These are phyloP conservation scores for Halcyon chelicuti DNA, from an alignment of 2,797 vertebrate genomes.

Conservation along the genomic window DNA sequence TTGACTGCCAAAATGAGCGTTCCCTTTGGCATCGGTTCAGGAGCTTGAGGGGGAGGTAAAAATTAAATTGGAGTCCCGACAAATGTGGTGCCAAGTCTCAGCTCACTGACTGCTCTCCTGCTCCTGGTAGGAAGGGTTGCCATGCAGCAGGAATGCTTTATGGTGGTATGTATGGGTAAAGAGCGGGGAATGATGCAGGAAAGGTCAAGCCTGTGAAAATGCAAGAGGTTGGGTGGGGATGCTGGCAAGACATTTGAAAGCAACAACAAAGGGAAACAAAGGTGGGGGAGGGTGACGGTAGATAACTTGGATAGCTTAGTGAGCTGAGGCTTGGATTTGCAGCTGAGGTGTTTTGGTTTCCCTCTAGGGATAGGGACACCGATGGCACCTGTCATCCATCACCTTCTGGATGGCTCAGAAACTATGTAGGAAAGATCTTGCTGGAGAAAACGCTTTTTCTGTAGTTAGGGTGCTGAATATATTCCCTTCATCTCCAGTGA, in stretches of 20 bases:
- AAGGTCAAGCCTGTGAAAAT: not conserved
- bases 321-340: not conserved
- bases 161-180: not conserved
- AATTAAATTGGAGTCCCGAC: not conserved
- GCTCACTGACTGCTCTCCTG: not conserved
- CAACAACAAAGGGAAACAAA: not conserved
- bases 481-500: not conserved
- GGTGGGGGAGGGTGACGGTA: not conserved
- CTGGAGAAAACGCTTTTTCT: not conserved
- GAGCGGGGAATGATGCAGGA: not conserved
- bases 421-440: not conserved
- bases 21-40: constrained; percentile 27
- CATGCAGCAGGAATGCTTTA: not conserved
- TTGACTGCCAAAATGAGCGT: not conserved
- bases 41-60: not conserved
- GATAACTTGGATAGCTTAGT: not conserved
- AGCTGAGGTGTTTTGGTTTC: not conserved
- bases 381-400: not conserved
- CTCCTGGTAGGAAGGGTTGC: not conserved
- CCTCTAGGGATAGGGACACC: not conserved
- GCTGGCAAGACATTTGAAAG: not conserved
- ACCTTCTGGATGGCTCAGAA: not conserved
- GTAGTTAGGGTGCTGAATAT: not conserved
- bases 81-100: not conserved
- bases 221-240: not conserved